A percentile compares a stretch with the other conserved stretches of the same genome.
These are phyloP conservation scores for Drosophila lacteicornis DNA, from an alignment of 1,140 invertebrate species.

Conservation along the genomic window DNA sequence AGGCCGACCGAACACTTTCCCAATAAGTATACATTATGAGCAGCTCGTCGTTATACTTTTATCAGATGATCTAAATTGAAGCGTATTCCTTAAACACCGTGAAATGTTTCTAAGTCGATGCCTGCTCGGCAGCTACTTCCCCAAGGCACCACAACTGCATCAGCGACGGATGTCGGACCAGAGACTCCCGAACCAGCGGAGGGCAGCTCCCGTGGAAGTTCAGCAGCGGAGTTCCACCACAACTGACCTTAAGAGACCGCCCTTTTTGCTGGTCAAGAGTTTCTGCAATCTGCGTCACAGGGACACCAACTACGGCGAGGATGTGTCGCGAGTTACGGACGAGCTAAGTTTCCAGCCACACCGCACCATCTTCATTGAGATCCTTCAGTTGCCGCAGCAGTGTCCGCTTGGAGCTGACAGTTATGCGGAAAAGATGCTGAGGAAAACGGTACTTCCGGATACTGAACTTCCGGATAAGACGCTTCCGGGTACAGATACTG, in stretches of 20 bases:
- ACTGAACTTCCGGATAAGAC: neutral
- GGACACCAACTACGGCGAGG: neutral
- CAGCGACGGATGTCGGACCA: conserved; percentile 6
- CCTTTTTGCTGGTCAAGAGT: conserved; percentile 32
- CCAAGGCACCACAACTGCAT: neutral
- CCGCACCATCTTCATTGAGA: conserved; percentile 9
- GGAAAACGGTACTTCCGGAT: neutral
- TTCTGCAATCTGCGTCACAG: conserved; percentile 16
- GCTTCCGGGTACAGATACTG: neutral
- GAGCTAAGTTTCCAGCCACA: conserved; percentile 29
- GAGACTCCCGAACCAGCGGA: neutral
- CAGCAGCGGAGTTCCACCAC: neutral
- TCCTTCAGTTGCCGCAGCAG: neutral
- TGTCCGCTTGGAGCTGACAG: neutral
- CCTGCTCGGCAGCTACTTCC: neutral
- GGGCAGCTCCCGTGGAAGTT: neutral
- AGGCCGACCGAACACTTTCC: neutral
- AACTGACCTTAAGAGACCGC: conserved; percentile 20
- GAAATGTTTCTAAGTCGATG: conserved; percentile 7
- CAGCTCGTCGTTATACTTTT: neutral
- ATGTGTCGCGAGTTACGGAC: conserved; percentile 10
- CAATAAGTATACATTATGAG: neutral
- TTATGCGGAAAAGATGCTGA: neutral
- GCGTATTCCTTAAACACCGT: neutral
- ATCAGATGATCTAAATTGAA: neutral